phyloP scores from a whole-genome alignment of 2,797 vertebrate species.

The Orientallactaga sibirica region DNA sequence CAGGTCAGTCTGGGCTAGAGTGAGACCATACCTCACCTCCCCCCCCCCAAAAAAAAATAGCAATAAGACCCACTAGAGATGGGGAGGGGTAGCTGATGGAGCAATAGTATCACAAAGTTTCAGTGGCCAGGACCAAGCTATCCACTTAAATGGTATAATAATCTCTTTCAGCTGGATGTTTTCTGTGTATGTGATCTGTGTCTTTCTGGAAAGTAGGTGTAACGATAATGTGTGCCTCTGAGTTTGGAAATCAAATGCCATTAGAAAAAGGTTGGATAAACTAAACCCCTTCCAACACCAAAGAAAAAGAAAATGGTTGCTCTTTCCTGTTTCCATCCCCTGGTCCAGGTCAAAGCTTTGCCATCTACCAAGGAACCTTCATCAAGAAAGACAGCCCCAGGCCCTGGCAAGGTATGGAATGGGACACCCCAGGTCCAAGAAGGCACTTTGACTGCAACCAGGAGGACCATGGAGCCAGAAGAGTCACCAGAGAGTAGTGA shows the following conservation, averaged over 20 bases:
- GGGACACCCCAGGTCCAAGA: background rate
- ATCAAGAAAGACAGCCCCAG: background rate
- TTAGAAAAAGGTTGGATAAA: background rate
- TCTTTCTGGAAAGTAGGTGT: background rate
- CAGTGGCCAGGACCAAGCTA: background rate
- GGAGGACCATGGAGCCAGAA: constrained; percentile 20
- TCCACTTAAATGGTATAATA: background rate
- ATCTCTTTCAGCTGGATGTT: background rate
- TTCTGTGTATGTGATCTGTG: background rate
- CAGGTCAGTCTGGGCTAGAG: no score
- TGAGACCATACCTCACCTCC: no score
- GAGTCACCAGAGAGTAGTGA: constrained; percentile 77
- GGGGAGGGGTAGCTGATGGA: background rate
- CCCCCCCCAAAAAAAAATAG: no score
- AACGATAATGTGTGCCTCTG: background rate
- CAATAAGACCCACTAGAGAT: background rate
- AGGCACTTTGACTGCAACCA: background rate
- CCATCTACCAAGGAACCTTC: constrained; percentile 33
- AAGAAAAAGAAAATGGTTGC: no score
- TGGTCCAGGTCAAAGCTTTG: constrained; percentile 24
- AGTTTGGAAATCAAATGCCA: background rate
- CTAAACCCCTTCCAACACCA: background rate
- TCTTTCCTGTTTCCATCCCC: background rate
- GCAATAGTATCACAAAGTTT: background rate
- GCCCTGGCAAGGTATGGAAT: constrained; percentile 22